Evolutionary conservation across 1,140 invertebrate species (phyloP), one percentile per base, ranked within the genome.

Genomic region (Dreissena polymorpha): DNA sequence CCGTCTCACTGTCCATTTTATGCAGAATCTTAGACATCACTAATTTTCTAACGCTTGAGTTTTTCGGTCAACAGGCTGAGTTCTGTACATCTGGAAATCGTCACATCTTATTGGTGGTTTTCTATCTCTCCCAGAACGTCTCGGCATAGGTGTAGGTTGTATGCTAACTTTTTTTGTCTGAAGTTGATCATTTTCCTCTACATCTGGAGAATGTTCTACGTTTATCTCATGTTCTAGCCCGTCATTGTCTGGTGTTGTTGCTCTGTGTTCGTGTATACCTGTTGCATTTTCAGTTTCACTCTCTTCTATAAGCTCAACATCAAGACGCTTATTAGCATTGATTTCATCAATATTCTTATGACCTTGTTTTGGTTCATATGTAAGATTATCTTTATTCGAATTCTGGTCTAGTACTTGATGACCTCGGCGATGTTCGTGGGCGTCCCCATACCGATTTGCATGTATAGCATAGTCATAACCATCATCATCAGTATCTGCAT

Each of bases 391-490:
- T 10, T 14, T 49, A 39, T 14, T 12, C 12, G 18, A n/a, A n/a
- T n/a, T 55, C 10, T 71, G 21, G 16, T 50, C 50, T 50, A 3
- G 14, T 5, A 2, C 7, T 18, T 71, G 39, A 29, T 71, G 10
- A 71, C 49, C 21, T 12, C 29, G 39, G 29, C 14, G 3, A 14
- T 29, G 69, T 49, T 25, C 10, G 51, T 51, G 49, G 49, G 69
- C 69, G 69, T 71, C 69, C 69, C 49, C 69, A 51, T 71, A 14
- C n/a, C n/a, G 21, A 49, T 50, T 18, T 71, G 49, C 50, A 25
- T 18, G 13, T 50, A 51, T 16, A 10, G 50, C 69, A 71, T 18
- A 71, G n/a, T n/a, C n/a, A n/a, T n/a, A n/a, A n/a, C n/a, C 49
- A 13, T 67, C 23, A 10, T 14, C 18, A 16, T 51, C 69, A 71